Evolutionary conservation across 2,888 invertebrate species (phyloP), one percentile per base, ranked within the genome.

Genomic region (Salticus scenicus): DNA sequence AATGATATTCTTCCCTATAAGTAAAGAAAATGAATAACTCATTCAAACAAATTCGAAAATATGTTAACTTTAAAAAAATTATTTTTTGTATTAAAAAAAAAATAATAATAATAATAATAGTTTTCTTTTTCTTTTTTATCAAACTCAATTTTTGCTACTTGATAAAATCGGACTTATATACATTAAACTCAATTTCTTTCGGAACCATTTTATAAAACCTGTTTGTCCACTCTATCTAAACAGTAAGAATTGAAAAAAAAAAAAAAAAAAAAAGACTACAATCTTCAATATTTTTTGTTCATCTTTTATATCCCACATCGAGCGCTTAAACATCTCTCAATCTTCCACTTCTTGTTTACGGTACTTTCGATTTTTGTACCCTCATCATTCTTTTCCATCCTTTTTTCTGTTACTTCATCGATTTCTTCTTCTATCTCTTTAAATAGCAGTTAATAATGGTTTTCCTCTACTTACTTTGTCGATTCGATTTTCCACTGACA

Each of bases 371-470:
- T 84, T 84, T 77, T 84, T 57, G 71, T 78, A 73, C 77, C 77
- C 77, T 37, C 77, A 77, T 84, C 51, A 41, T 81, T 81, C 81
- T 57, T 67, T 51, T 67, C 51, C 1, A 64, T 70, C 72, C 41
- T 17, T 42, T 31, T 57, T 77, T 73, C 37, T 78, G 64, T 66
- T 51, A 28, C 51, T 76, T 28, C 69, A 84, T 84, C 83, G 83
- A 84, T 84, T 73, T 51, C 73, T 73, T 72, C 71, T n/a, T 67
- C 77, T 84, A 77, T 84, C 73, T 73, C 83, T 84, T 83, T 84
- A 84, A 84, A 84, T 84, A 84, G 83, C 77, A 84, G 83, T 84
- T 84, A 84, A 84, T 84, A 84, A 84, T 77, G 83, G 47, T 77
- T 84, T 84, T 67, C 72, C 64, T 72, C 33, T 24, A 72, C 33